Base-by-base conservation (phyloP, 1,140 invertebrate genomes). In the Pinna nobilis region DNA sequence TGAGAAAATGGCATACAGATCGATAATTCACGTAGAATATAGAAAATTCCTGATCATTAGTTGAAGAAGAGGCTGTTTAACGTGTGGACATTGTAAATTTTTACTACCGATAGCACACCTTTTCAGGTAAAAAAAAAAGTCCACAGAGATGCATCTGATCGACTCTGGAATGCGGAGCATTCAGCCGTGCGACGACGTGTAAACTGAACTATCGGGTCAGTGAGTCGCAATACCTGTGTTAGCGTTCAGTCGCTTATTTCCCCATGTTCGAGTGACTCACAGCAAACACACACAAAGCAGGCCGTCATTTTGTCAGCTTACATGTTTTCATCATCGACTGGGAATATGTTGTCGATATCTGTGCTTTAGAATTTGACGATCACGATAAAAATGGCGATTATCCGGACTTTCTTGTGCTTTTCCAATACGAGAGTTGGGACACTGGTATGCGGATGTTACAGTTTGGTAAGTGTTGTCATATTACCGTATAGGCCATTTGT, bases 391-490 rank as follows among this genome's bases (percentile, higher is more conserved):
- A 82, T 82, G 81, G 81, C 81, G 18, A 82, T 82, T 51, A 67
- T 82, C 5, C 76, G 70, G 57, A 76, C 73, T 28, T 82, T 82
- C 67, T 49, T 82, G 57, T 82, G 81, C 37, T 82, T 79, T 74
- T 72, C 76, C 20, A 82, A 82, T 49, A 82, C 81, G 0, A 61
- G 81, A 23, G 75, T 79, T 13, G 81, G 81, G 30, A 80, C 76
- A 30, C 76, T 79, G 23, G 69, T 80, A 20, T 80, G 78, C 74
- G 81, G 78, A 50, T 82, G 79, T 44, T 82, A 82, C 53, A 80
- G 69, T 5, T 35, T 82, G 80, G 80, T 82, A 59, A 63, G 80
- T 79, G 18, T 67, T n/a, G 67, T 57, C 63, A n/a, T 32, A 53
- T 67, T 37, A 41, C 25, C 25, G 18, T 53, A 20, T 20, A 28